Base-by-base conservation (phyloP, 92 coral and sea anemone genomes). In the Nematostella vectensis region DNA sequence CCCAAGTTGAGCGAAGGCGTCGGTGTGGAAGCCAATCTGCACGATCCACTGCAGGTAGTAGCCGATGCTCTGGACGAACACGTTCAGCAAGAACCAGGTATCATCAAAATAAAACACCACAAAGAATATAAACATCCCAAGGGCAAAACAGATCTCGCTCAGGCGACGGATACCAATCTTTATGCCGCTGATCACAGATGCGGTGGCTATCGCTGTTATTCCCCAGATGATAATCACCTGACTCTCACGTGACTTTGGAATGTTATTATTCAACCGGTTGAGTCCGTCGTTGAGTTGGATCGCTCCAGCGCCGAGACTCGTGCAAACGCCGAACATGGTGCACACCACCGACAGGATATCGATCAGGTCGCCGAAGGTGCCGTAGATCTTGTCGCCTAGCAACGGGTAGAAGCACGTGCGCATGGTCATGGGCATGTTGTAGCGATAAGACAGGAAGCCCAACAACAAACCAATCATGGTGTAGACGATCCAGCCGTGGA, bases 401-500 rank as follows among this genome's bases (percentile, higher is more conserved):
- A 33, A 33, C 40, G 40, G 40, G 15, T 33, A 33, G 40, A 33
- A 33, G 40, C 96, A 88, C 9, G 83, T 68, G 47, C 96, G 76
- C 77, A 88, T 83, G 22, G 96, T 88, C 94, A 88, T 79, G 23
- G 96, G 96, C 23, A 79, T 82, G 25, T 72, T 78, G 47, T 72
- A 81, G 25, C 87, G 60, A 79, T 78, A 77, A 3, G 85, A 64
- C 2, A 88, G 69, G 67, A 83, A 88, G 45, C 81, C 94, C 16
- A 88, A 78, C 27, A 83, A 64, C 48, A 88, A 64, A 25, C 88
- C 96, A n/a, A 88, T 83, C 50, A 88, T 60, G 21, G 77, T 79
- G 48, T 88, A 88, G 27, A 88, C 96, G 17, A 88, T 71, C 96
- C 96, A 88, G 37, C 83, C 96, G 59, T 88, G 96, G 44, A 88